Percentiles rank a stretch among this genome's conserved stretches.
phyloP scores from a whole-genome alignment of 2,888 invertebrate species.

The Mayetiola destructor region DNA sequence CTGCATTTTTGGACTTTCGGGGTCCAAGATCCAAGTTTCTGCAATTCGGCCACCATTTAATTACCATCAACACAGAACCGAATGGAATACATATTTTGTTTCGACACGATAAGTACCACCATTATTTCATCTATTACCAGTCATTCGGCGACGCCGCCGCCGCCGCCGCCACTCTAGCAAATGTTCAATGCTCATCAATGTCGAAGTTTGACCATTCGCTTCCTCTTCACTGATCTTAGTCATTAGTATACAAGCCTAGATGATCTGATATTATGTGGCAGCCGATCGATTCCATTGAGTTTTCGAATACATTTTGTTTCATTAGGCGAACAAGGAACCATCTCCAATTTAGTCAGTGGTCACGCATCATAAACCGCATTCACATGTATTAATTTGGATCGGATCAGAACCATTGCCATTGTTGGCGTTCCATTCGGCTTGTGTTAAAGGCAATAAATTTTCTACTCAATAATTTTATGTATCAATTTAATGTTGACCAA shows the following conservation, averaged over 20 bases:
- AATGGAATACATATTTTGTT: not conserved
- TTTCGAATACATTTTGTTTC: not conserved
- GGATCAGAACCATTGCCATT: not conserved
- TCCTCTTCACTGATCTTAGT: not conserved
- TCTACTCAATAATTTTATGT: slow-evolving; percentile 16
- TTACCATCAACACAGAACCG: slow-evolving; percentile 4
- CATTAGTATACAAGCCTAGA: slow-evolving; percentile 7
- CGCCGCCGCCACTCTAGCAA: no score
- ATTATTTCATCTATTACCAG: slow-evolving; percentile 14
- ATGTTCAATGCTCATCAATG: no score
- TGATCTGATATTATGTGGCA: slow-evolving; percentile 10
- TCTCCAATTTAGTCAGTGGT: slow-evolving; percentile 2
- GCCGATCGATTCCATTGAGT: slow-evolving; percentile 7
- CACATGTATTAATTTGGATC: not conserved
- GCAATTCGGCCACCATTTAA: no score
- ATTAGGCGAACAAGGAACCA: not conserved
- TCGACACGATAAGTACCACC: slow-evolving; percentile 15
- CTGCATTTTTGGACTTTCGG: not conserved
- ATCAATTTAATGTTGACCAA: slow-evolving; percentile 15
- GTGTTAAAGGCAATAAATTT: slow-evolving; percentile 10
- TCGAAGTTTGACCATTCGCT: not conserved
- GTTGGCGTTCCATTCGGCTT: slow-evolving; percentile 4
- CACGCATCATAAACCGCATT: slow-evolving; percentile 4
- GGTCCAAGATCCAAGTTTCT: no score
- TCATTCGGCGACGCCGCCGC: no score